Conservation (phyloP, 2,888 invertebrate species). For the Cotesia congregata region DNA sequence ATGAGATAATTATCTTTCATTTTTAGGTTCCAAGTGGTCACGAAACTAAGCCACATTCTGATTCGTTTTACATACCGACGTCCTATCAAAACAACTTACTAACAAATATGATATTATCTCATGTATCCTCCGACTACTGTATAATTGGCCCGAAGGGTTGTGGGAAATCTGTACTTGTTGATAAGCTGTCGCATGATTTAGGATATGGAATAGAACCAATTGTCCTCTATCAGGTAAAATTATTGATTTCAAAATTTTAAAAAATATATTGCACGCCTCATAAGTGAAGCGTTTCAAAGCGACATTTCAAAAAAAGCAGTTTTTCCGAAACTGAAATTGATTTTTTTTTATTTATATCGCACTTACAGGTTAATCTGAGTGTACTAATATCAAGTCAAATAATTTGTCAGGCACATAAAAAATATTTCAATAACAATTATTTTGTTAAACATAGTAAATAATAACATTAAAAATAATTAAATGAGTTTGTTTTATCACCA, state of each 20-base stretch:
- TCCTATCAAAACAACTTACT: conserved; percentile 85
- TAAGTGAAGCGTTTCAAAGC: too few species aligned
- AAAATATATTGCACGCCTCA: background rate
- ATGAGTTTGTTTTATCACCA: too few species aligned
- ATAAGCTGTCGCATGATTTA: conserved; percentile 82
- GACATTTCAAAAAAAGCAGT: too few species aligned
- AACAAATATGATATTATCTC: conserved; percentile 83
- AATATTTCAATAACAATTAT: too few species aligned
- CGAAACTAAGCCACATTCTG: conserved; percentile 37
- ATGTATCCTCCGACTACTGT: conserved; percentile 87
- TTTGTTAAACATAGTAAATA: too few species aligned
- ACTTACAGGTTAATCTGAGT: too few species aligned
- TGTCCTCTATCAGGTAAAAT: conserved; percentile 83
- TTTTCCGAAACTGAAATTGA: too few species aligned
- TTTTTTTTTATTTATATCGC: too few species aligned
- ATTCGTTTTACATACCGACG: conserved; percentile 76
- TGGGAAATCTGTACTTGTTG: conserved; percentile 88
- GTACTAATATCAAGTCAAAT: too few species aligned
- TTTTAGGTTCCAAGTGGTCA: conserved; percentile 63
- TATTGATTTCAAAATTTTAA: background rate
- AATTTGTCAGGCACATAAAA: too few species aligned
- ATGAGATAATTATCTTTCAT: conserved; percentile 16
- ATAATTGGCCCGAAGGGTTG: conserved; percentile 92
- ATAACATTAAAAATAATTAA: too few species aligned
- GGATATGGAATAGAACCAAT: conserved; percentile 89